Base-by-base conservation (phyloP, 2,797 vertebrate genomes). In the Caiman crocodilus region DNA sequence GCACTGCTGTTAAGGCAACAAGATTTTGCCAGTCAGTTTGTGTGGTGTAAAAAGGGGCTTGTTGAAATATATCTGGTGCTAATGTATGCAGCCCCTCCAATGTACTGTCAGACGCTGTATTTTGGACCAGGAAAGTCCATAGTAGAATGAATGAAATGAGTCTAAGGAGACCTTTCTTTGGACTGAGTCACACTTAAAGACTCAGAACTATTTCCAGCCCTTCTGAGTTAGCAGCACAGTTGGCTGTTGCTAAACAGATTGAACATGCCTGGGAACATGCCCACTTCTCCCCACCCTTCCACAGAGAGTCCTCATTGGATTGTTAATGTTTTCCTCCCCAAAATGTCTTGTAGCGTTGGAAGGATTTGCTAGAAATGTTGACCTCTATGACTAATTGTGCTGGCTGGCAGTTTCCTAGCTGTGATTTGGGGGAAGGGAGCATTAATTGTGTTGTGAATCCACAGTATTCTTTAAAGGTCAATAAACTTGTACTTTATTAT, bases 21-120 rank as follows among this genome's bases (percentile, higher is more conserved):
- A 50, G 90, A 80, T 76, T 83, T 87, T 86, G 61, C 79, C 42
- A 78, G 35, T 90, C 84, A 71, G 92, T 93, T 94, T 94, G 88
- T 59, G 0, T 14, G 84, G 71, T 73, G 81, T 88, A 21, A 87
- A 79, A 79, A 91, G 79, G 93, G 88, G 82, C 58, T 61, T 20
- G 77, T n/a, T 77, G 82, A 94, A 88, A 76, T 74, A 85, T 94
- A 92, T 77, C 87, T 94, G 95, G 96, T 96, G 95, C 95, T 95
- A 95, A 84, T 42, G 15, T 16, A 61, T 85, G 21, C 93, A 89
- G 88, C 88, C 95, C 90, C 82, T 63, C 71, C 77, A n/a, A 76
- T 0, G 17, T 84, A 84, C 91, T 92, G 92, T 89, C 60, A 58
- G 59, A 60, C 23, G 69, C 94, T 93, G 80, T 91, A 84, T 96